A percentile compares a stretch with the other conserved stretches of the same genome.
These are phyloP conservation scores for Tipula confusa DNA, from an alignment of 2,888 invertebrate genomes.

Conservation along the genomic window DNA sequence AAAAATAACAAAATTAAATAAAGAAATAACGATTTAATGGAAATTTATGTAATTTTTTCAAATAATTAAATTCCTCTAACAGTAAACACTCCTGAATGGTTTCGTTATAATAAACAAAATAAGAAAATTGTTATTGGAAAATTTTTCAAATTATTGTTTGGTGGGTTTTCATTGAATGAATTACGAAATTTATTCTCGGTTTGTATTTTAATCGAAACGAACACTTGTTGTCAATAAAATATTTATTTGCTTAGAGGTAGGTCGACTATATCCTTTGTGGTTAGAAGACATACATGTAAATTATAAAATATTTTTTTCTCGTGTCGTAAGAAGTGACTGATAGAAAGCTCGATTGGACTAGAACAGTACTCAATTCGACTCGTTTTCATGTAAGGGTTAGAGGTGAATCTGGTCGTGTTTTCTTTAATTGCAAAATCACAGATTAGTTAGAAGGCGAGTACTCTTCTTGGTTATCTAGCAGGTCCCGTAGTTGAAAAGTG, in stretches of 20 bases:
- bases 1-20: not conserved
- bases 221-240: not conserved
- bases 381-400: no score
- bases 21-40: not conserved
- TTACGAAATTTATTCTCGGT: not conserved
- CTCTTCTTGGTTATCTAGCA: no score
- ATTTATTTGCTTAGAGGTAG: not conserved
- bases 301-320: no score
- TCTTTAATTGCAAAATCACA: no score
- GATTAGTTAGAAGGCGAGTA: no score
- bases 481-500: no score
- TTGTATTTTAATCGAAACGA: not conserved
- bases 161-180: not conserved
- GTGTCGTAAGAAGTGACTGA: no score
- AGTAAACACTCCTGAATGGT: not conserved
- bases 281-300: no score
- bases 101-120: not conserved
- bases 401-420: no score
- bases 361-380: no score
- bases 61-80: not conserved
- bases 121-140: not conserved
- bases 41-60: not conserved
- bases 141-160: not conserved
- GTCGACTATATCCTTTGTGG: no score
- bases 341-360: no score